These are phyloP conservation scores for Phocides pigmalion DNA, from an alignment of 1,140 invertebrate species.

Conservation along the genomic window DNA sequence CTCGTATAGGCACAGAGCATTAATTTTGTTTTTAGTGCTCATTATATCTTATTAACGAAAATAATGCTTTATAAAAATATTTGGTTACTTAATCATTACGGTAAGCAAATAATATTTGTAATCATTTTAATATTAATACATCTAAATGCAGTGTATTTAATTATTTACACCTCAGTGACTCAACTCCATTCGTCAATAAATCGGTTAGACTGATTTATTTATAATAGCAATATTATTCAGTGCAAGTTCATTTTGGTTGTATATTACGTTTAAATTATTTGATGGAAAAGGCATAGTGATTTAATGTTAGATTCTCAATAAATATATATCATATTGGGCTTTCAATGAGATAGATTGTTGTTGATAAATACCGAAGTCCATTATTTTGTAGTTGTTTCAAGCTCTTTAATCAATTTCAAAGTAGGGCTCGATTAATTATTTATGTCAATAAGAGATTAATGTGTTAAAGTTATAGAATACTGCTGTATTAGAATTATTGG, in stretches of 20 bases:
- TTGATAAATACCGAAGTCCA: slow-evolving; percentile 56
- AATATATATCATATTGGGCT: slow-evolving; percentile 50
- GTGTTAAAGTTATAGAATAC: slow-evolving; percentile 1
- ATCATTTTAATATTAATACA: not conserved
- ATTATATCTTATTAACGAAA: slow-evolving; percentile 15
- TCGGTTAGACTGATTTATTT: slow-evolving; percentile 28
- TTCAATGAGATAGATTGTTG: slow-evolving; percentile 57
- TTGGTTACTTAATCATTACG: not conserved
- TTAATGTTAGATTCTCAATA: slow-evolving; percentile 70
- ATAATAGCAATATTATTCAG: slow-evolving; percentile 1
- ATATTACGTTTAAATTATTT: slow-evolving; percentile 23
- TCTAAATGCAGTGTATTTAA: no score
- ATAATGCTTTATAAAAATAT: not conserved
- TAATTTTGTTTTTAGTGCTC: slow-evolving; percentile 20
- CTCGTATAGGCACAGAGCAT: slow-evolving; percentile 45
- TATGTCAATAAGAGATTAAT: slow-evolving; percentile 16
- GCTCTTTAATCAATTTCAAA: slow-evolving; percentile 42
- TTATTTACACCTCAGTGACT: no score
- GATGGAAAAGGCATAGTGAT: slow-evolving; percentile 64
- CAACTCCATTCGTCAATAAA: not conserved
- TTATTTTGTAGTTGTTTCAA: slow-evolving; percentile 58
- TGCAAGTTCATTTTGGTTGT: slow-evolving; percentile 10
- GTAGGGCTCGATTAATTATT: slow-evolving; percentile 9
- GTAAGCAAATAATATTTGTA: not conserved
- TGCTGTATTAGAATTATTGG: not conserved